Base-by-base conservation (phyloP, 2,797 vertebrate species). In the Spea hammondii region DNA sequence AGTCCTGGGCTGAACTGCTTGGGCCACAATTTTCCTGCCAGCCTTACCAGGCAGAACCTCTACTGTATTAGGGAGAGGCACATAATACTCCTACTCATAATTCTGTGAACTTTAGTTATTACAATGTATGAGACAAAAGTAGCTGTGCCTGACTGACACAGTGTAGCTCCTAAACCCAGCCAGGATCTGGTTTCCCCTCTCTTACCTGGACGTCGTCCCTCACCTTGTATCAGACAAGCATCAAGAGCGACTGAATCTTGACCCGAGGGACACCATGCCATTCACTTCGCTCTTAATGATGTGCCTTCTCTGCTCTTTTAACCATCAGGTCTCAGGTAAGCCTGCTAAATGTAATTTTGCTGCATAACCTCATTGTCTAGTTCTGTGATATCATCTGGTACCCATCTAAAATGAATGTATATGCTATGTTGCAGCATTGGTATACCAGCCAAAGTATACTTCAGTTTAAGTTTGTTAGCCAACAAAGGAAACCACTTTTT, bases 321-420 rank as follows among this genome's bases (percentile, higher is more conserved):
- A 50, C 65, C 10, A 14, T 8, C 9, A 68, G 50, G 70, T 77
- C 74, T 82, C 74, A 77, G 79, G 79, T 82, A 73, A 73, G 79
- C 64, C 47, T 32, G 13, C 11, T 44, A 0, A 32, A 5, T 32
- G 32, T 32, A 2, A 32, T 32, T 32, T 32, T 32, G 32, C 32
- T 32, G 32, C 32, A 17, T 17, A 17, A 17, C 17, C 17, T 32
- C 32, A 32, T 32, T 32, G 32, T 32, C 32, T 32, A 32, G 32
- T 32, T 32, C 32, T 32, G 32, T 32, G 32, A 32, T 32, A 32
- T 32, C 3, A 32, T 32, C 32, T 32, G 32, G 32, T 32, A 32
- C 32, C 32, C 2, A 32, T 32, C 32, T 32, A 32, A 32, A 32
- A 32, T 32, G 32, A 32, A 1, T 32, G 32, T 32, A 32, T 32